Evolutionary conservation across 2,113 vertebrate genomes (phyloP), one percentile per base, ranked within the genome.

Genomic region (Collichthys lucidus): DNA sequence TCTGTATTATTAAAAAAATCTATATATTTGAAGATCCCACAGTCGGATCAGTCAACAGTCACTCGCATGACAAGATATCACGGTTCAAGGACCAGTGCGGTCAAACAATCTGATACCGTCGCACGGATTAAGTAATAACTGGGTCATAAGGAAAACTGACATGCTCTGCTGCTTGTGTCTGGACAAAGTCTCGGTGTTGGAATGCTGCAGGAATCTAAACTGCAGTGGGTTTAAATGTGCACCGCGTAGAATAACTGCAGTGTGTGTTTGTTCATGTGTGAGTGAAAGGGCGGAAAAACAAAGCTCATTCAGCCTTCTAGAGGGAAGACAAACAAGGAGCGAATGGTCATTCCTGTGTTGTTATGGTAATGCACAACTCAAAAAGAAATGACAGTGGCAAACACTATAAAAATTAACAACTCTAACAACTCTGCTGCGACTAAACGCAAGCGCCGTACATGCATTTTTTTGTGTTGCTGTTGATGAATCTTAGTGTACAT

Each of bases 301-400:
- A 87, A 91, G 76, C 82, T 87, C 52, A 74, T 83, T 85, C 83
- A 83, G 59, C 63, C 74, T 61, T 77, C 31, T 44, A 86, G 19
- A 26, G 49, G 29, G n/a, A 82, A 85, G 60, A 80, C 85, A 87
- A 90, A 91, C 80, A 86, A 65, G 72, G 26, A 62, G 55, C 16
- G 12, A 83, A 74, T 17, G 83, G 83, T 71, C 56, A 78, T 66
- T 79, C 55, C 70, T 29, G 72, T 63, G 76, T 91, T 88, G 89
- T 89, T 85, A 90, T 88, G 89, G 82, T 84, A 81, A 92, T 88
- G 77, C 52, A 20, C 3, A 2, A 17, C 19, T 56, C 53, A 42
- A 77, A 64, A 57, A 46, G 57, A 83, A 81, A 74, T 1, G 56
- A 79, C 66, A 67, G 56, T 17, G 71, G 61, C 42, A 65, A 50